These are phyloP conservation scores for Nestor notabilis DNA, from an alignment of 2,113 vertebrate species.

Conservation along the genomic window DNA sequence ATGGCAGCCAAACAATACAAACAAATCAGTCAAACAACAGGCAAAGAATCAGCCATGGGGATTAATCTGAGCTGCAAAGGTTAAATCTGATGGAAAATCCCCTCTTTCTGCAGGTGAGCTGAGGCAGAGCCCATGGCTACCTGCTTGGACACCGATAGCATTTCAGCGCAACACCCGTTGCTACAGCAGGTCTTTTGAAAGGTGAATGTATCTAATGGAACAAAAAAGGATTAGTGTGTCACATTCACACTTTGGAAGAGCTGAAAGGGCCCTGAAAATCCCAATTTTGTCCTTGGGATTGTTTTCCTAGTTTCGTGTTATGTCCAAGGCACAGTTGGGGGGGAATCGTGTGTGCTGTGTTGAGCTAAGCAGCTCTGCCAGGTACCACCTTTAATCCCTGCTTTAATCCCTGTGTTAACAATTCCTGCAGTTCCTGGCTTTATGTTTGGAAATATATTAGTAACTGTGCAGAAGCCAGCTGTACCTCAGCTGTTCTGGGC, in stretches of 20 bases:
- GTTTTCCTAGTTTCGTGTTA: not conserved
- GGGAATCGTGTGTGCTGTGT: not conserved
- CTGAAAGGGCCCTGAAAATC: not conserved
- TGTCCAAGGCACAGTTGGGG: not conserved
- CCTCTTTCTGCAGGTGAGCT: not conserved
- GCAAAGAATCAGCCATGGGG: not conserved
- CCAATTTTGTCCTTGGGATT: not conserved
- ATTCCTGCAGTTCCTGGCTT: not conserved
- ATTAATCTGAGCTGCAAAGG: not conserved
- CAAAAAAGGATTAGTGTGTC: not conserved
- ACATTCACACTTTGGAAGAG: not conserved
- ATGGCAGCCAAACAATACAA: not conserved
- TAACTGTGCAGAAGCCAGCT: slow-evolving; percentile 2
- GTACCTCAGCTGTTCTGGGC: not conserved
- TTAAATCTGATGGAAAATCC: not conserved
- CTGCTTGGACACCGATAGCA: not conserved
- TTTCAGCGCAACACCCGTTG: not conserved
- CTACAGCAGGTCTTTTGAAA: not conserved
- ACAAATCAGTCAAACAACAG: not conserved
- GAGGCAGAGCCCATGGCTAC: not conserved
- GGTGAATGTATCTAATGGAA: not conserved
- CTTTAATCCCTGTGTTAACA: not conserved
- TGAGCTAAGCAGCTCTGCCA: not conserved
- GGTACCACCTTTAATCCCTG: slow-evolving; percentile 9
- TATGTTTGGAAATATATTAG: not conserved